Evolutionary conservation across 2,113 vertebrate genomes (phyloP).

Genomic region (human (Homo sapiens)): GRCh38 chr3:154131501-154132000

Average conservation of each 20-base stretch:
- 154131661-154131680: neutral
- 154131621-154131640: neutral
- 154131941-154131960: neutral
- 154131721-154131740: neutral
- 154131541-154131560: neutral
- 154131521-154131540: neutral
- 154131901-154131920: neutral
- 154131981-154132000: neutral
- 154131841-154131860: neutral
- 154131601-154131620: neutral
- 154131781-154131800: neutral
- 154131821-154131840: neutral
- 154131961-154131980: neutral
- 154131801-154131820: neutral
- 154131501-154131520: neutral
- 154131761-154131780: neutral
- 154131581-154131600: neutral
- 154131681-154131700: neutral
- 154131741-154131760: neutral
- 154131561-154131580: neutral
- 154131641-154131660: neutral
- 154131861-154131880: neutral
- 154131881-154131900: neutral
- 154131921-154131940: neutral
- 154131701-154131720: neutral